These are phyloP conservation scores for Paracentrotus lividus DNA, from an alignment of 53 echinoderm and acorn worm species.

Conservation along the genomic window DNA sequence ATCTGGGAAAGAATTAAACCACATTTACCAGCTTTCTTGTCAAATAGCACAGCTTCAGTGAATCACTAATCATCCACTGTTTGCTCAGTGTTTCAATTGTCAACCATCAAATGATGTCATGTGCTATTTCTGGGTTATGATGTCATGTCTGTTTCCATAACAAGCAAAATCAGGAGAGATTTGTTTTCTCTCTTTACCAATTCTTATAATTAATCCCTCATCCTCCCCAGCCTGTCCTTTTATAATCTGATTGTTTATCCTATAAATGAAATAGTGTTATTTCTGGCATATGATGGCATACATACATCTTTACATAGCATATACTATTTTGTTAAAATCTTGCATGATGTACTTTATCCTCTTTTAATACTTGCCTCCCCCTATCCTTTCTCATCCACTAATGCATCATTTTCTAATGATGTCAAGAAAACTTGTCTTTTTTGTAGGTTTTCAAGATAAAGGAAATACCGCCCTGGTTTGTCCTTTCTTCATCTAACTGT, in stretches of 20 bases:
- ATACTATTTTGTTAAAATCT: not conserved
- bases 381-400: not conserved
- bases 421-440: too few species aligned
- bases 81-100: not conserved
- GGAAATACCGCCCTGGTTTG: too few species aligned
- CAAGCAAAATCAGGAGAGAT: not conserved
- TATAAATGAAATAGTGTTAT: too few species aligned
- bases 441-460: too few species aligned
- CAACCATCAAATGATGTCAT: not conserved
- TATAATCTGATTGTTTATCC: too few species aligned
- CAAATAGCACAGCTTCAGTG: not conserved
- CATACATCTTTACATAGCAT: too few species aligned
- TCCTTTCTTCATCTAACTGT: too few species aligned
- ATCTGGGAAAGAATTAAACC: slow-evolving; percentile 1
- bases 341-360: not conserved
- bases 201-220: not conserved
- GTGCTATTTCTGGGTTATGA: not conserved
- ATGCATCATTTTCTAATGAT: not conserved
- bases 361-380: not conserved
- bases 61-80: not conserved
- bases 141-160: not conserved
- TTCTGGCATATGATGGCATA: too few species aligned
- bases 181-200: not conserved
- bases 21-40: slow-evolving; percentile 18
- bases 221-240: too few species aligned